Evolutionary conservation across 2,113 vertebrate genomes (phyloP), one percentile per base, ranked within the genome.

Genomic region (Psophia crepitans): DNA sequence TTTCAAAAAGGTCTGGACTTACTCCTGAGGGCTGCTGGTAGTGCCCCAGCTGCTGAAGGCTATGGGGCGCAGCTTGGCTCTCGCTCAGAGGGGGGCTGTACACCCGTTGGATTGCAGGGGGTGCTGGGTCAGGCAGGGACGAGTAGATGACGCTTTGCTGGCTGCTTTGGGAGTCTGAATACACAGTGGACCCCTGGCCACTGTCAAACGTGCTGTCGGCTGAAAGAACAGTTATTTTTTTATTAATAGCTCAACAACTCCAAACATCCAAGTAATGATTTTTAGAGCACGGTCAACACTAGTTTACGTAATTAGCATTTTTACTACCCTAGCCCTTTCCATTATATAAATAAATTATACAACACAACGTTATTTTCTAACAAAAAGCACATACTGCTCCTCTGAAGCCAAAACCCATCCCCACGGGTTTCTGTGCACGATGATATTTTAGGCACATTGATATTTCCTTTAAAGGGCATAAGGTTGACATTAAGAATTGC

Each of bases 171-270:
- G 98, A 98, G 37, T 99, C 99, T 3, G 98, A 98, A 77, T 99
- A 98, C 63, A 99, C 97, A 1, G 98, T 97, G 61, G 98, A 98
- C 88, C 98, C 98, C 89, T 98, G 97, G 65, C 98, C 98, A 17
- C 98, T 99, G 98, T 99, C 99, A 43, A 99, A 99, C 49, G 98
- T 98, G 98, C 98, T 97, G 95, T 98, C 99, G 63, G 99, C 99
- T 99, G 97, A 7, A 95, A 90, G 54, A 82, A 86, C 39, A 94
- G 84, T 6, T 2, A 26, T 33, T 61, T 77, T 64, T 75, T 65
- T 24, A 89, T 66, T 77, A 93, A 28, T 69, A 89, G 48, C 61
- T 68, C 73, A 53, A 81, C 51, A 69, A 69, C 66, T 84, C 58
- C 76, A 69, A 58, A 13, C 0, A 0, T 44, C 89, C 37, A 20